Percentiles rank a stretch among this genome's conserved stretches.
Evolutionary conservation across 1,140 invertebrate genomes (phyloP).

Genomic region (Cotesia typhae): DNA sequence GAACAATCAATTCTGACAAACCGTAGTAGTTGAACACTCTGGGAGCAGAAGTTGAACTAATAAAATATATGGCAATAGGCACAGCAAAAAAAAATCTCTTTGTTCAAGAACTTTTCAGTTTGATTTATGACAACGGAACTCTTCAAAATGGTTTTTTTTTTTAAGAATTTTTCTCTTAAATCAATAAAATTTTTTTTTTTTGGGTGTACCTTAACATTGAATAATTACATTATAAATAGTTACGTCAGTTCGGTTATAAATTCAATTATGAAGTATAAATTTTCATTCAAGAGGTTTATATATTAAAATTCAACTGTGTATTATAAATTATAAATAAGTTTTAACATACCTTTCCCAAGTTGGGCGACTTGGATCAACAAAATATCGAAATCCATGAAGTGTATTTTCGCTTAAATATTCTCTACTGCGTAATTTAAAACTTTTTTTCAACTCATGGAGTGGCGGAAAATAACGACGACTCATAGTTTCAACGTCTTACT

Average conservation of each 20-base stretch:
- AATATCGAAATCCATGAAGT: slow-evolving; percentile 49
- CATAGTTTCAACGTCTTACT: slow-evolving; percentile 4
- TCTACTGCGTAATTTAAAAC: slow-evolving; percentile 42
- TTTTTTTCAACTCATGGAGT: slow-evolving; percentile 30
- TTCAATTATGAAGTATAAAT: too few species aligned
- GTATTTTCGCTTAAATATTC: slow-evolving; percentile 49
- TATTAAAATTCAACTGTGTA: not conserved
- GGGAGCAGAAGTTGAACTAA: too few species aligned
- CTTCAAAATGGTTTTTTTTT: too few species aligned
- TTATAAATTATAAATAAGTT: not conserved
- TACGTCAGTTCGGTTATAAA: too few species aligned
- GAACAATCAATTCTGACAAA: too few species aligned
- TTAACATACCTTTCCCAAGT: slow-evolving; percentile 48
- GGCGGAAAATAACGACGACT: slow-evolving; percentile 42
- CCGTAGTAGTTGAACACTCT: too few species aligned
- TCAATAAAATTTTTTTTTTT: not conserved
- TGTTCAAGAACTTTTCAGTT: too few species aligned
- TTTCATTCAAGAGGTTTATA: not conserved
- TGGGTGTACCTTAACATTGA: too few species aligned
- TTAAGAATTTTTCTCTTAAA: not conserved
- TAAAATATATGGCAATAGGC: too few species aligned
- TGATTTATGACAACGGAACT: too few species aligned
- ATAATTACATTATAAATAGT: too few species aligned
- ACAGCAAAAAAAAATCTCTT: too few species aligned
- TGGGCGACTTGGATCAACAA: slow-evolving; percentile 44